A percentile compares a stretch with the other conserved stretches of the same genome.
Conservation (phyloP, 2,113 vertebrate genomes). For the Chiloscyllium plagiosum region DNA sequence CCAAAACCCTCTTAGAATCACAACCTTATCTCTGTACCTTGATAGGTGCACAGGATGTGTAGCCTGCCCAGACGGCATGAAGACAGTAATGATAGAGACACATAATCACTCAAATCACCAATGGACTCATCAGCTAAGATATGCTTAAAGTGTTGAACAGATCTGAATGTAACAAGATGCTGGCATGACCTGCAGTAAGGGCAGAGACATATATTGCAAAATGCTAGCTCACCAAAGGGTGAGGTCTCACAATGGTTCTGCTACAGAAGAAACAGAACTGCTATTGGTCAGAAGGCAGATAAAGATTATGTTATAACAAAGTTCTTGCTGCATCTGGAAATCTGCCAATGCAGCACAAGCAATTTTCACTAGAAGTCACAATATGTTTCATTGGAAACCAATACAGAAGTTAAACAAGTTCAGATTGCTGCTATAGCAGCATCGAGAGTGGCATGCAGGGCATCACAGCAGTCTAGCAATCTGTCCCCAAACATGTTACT, state of each 20-base stretch:
- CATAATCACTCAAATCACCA: background rate
- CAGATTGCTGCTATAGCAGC: background rate
- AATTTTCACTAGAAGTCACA: background rate
- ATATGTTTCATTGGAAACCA: background rate
- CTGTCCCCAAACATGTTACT: background rate
- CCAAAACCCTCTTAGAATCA: background rate
- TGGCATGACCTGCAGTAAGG: background rate
- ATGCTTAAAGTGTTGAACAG: background rate
- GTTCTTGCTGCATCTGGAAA: background rate
- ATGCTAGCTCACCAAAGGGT: background rate
- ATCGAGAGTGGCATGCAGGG: too few species aligned
- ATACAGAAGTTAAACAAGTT: background rate
- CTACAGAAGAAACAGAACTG: background rate
- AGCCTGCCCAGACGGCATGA: background rate
- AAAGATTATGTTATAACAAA: background rate
- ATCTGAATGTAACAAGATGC: background rate
- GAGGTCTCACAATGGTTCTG: background rate
- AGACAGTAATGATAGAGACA: background rate
- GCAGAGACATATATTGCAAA: background rate
- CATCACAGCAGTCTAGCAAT: background rate
- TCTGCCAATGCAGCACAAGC: background rate
- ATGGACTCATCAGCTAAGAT: background rate
- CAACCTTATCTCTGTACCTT: background rate
- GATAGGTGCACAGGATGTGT: background rate
- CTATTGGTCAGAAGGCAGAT: background rate